Base-by-base conservation (phyloP, 1,140 invertebrate species). In the Zaprionus vittiger region DNA sequence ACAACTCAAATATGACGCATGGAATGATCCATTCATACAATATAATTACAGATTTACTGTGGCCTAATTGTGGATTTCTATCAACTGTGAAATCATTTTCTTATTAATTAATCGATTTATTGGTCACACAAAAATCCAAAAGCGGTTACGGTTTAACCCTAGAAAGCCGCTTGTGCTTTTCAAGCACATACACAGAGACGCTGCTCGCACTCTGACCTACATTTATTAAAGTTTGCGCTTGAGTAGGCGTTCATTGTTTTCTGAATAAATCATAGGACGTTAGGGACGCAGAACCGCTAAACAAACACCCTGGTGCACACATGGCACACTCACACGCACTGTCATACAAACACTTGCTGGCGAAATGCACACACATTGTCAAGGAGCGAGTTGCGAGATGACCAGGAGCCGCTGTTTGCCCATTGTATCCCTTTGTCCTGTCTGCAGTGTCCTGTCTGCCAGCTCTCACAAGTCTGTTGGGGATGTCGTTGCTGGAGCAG, bases 181-280 rank as follows among this genome's bases (percentile, higher is more conserved):
- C 41, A 31, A 12, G 28, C 52, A 17, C 41, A 47, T n/a, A 11
- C n/a, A 47, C 7, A n/a, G 14, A 38, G 15, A 22, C 54, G 3
- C 34, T 54, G 26, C 37, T 31, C 68, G 72, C 60, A 75, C 63
- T 83, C 69, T 87, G 85, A 87, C 84, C 84, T 79, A 83, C 63
- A 81, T 87, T 75, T 75, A 52, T 44, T 79, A 77, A 49, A 74
- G 72, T 63, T 60, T 52, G 26, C 24, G 63, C 14, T 22, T 2
- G 17, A 22, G 31, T 38, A 22, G 57, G 67, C 47, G 22, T 80
- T 70, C 69, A 71, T 80, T 84, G 69, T 80, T 72, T 55, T 83
- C 76, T 86, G 79, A 83, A 87, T 84, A 87, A 87, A 89, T 87
- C 84, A 87, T 87, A 79, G 78, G 83, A 80, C 74, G 74, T 71